These are phyloP conservation scores for Enteromius fasciolatus DNA, from an alignment of 2,797 vertebrate genomes.

Conservation along the genomic window DNA sequence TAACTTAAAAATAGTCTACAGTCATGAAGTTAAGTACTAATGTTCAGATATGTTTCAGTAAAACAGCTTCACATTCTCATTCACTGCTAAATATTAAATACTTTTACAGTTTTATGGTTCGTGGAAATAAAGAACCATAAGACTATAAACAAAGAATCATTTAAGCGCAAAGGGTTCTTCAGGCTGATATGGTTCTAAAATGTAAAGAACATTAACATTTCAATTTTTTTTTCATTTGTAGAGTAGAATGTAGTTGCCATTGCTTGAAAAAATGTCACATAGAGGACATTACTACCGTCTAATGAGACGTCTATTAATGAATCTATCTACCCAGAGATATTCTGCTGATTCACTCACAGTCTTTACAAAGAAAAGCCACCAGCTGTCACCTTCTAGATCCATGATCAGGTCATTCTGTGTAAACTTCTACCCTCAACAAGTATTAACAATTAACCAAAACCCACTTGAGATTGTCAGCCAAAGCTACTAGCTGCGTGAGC, in stretches of 20 bases:
- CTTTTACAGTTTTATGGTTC: background rate
- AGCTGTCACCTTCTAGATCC: slow-evolving; percentile 38
- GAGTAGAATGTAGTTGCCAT: background rate
- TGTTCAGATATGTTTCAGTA: background rate
- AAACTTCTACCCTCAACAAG: background rate
- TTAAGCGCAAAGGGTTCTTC: background rate
- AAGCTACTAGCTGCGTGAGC: background rate
- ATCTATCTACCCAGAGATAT: background rate
- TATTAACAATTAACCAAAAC: slow-evolving; percentile 18
- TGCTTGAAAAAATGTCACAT: background rate
- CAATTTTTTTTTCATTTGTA: background rate
- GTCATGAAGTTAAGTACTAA: background rate
- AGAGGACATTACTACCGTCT: background rate
- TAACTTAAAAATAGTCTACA: background rate
- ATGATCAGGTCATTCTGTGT: background rate
- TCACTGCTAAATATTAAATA: background rate
- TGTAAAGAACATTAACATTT: background rate
- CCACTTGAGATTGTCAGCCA: slow-evolving; percentile 12
- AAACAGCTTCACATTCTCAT: background rate
- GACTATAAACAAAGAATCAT: background rate
- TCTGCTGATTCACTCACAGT: slow-evolving; percentile 16
- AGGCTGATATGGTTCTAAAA: background rate
- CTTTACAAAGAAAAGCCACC: slow-evolving; percentile 27
- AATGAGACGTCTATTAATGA: background rate
- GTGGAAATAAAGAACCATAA: background rate